These are phyloP conservation scores for Apostichopus californicus DNA, from an alignment of 35 echinoderm and acorn worm genomes.

Conservation along the genomic window DNA sequence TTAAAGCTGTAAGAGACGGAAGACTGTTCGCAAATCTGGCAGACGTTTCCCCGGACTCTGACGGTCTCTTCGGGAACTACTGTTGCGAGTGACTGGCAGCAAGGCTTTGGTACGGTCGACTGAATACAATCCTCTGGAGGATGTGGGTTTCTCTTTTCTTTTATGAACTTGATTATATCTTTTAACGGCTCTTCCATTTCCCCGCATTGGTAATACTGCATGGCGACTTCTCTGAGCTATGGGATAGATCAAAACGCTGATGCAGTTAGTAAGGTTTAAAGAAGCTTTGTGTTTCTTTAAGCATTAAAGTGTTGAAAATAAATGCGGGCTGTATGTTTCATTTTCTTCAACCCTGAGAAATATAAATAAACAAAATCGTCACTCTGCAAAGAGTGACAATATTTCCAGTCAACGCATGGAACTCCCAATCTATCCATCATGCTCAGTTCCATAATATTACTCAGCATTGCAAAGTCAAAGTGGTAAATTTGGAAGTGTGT, in stretches of 20 bases:
- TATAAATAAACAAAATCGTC: too few species aligned
- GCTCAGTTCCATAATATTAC: too few species aligned
- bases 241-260: not conserved
- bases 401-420: too few species aligned
- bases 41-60: constrained; percentile 60
- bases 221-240: constrained; percentile 43
- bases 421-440: too few species aligned
- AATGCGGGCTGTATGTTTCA: too few species aligned
- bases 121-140: not conserved
- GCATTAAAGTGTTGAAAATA: too few species aligned
- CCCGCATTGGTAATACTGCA: constrained; percentile 32
- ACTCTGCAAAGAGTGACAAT: too few species aligned
- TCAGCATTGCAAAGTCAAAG: too few species aligned
- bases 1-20: not conserved
- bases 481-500: too few species aligned
- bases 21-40: constrained; percentile 80
- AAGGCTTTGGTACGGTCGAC: not conserved
- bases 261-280: too few species aligned
- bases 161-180: constrained; percentile 4
- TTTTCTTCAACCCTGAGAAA: too few species aligned
- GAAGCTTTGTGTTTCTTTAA: too few species aligned
- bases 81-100: constrained; percentile 79
- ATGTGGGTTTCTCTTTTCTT: not conserved
- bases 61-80: constrained; percentile 33
- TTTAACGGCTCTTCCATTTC: not conserved